Percentiles rank a stretch among this genome's conserved stretches.
Conservation (phyloP, 2,888 invertebrate species). For the Fragum sueziense region DNA sequence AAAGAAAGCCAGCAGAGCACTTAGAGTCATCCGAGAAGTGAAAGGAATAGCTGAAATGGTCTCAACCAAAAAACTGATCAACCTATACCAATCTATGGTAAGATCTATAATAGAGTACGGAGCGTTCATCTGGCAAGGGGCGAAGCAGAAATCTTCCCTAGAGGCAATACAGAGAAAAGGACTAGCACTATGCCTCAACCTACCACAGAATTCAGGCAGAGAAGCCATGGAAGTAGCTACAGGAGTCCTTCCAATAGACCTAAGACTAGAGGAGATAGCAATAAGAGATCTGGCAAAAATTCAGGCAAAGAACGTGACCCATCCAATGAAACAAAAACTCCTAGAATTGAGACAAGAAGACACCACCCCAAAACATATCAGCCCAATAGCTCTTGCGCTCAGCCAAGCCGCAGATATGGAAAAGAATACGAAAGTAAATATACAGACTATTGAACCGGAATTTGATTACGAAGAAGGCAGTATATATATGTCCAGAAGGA, state of each 20-base stretch:
- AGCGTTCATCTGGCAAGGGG: constrained; percentile 17
- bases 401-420: not conserved
- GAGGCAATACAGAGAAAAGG: constrained; percentile 27
- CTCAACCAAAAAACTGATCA: constrained; percentile 4
- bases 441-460: not conserved
- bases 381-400: not conserved
- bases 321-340: not conserved
- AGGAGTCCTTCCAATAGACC: constrained; percentile 17
- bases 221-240: constrained; percentile 28
- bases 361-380: not conserved
- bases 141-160: not conserved
- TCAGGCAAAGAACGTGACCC: constrained; percentile 2
- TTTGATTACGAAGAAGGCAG: not conserved
- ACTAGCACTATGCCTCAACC: constrained; percentile 24
- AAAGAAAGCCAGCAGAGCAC: constrained; percentile 24
- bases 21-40: constrained; percentile 28
- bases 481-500: not conserved
- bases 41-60: constrained; percentile 23
- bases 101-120: constrained; percentile 19
- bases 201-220: constrained; percentile 11
- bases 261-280: constrained; percentile 21
- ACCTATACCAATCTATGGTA: constrained; percentile 8
- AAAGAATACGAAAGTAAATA: not conserved
- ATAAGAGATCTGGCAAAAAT: constrained; percentile 20
- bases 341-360: not conserved